Base-by-base conservation (phyloP, 2,113 vertebrate genomes). In the Vulpes lagopus region DNA sequence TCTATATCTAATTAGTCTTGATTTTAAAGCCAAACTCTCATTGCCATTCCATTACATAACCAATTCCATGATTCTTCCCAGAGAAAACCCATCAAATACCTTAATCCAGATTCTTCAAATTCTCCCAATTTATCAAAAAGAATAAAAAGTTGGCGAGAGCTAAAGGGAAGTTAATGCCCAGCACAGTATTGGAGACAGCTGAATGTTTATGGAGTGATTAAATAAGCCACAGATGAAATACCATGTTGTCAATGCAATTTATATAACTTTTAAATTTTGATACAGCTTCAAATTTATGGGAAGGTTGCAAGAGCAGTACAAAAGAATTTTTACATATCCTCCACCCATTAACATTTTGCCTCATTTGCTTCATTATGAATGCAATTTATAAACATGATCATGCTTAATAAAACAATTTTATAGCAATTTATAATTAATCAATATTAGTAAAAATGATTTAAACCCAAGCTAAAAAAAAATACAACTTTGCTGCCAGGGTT, bases 201-300 rank as follows among this genome's bases (percentile, higher is more conserved):
- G 27, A 81, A 49, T 83, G 25, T 91, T 96, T 51, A 71, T 7
- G 38, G 30, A 64, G 53, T 91, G 30, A 76, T 55, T 27, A 91
- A 96, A 82, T 27, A 78, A 81, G 19, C 8, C 49, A 57, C 22
- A 85, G 86, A 86, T 3, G 5, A 76, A 92, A 74, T 64, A 87
- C 2, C 43, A 78, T 55, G 23, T 67, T 97, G 69, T 74, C 83
- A 74, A 86, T 53, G 65, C 20, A 94, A 67, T 82, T 57, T 85
- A 62, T 60, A 3, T 62, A 62, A 73, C 23, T 88, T 96, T 64
- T 43, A 64, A 71, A 62, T 60, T 96, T 91, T 51, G 5, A 82
- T 49, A 59, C 84, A 57, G 80, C 95, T 93, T 94, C 79, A 96
- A 92, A 94, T 17, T 89, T 79, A 95, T 0, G 78, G 55, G 59